These are phyloP conservation scores for Epicampocera succincta DNA, from an alignment of 2,888 invertebrate genomes.

Conservation along the genomic window DNA sequence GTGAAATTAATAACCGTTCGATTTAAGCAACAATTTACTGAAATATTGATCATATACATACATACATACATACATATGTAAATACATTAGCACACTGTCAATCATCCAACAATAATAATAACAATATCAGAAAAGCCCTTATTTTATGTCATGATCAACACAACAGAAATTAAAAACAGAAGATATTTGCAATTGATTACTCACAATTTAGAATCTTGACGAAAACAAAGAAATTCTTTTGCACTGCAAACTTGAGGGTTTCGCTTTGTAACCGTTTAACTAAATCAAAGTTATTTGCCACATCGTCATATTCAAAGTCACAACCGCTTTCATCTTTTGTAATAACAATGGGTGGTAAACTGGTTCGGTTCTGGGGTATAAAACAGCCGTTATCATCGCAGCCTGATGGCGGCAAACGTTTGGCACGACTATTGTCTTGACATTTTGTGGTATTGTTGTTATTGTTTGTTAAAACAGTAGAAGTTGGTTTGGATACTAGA, in stretches of 20 bases:
- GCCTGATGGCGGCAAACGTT: slow-evolving; percentile 75
- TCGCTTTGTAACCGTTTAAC: slow-evolving; percentile 84
- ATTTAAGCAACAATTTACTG: slow-evolving; percentile 90
- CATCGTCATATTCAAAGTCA: slow-evolving; percentile 78
- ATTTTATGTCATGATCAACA: too few relatives aligned
- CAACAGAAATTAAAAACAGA: too few relatives aligned
- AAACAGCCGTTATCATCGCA: slow-evolving; percentile 78
- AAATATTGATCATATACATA: too few relatives aligned
- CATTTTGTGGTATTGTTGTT: slow-evolving; percentile 62
- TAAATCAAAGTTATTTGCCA: slow-evolving; percentile 83
- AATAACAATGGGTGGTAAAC: slow-evolving; percentile 83
- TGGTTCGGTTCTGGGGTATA: slow-evolving; percentile 81
- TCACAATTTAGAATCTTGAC: slow-evolving; percentile 89
- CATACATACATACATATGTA: too few relatives aligned
- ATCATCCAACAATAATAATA: too few relatives aligned
- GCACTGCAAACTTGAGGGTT: slow-evolving; percentile 88
- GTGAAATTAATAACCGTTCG: slow-evolving; percentile 89
- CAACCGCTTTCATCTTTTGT: slow-evolving; percentile 74
- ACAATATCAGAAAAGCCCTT: too few relatives aligned
- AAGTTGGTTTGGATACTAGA: slow-evolving; percentile 44
- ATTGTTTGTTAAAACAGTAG: slow-evolving; percentile 57
- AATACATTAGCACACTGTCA: too few relatives aligned
- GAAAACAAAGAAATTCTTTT: slow-evolving; percentile 88
- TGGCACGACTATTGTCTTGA: slow-evolving; percentile 68
- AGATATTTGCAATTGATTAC: slow-evolving; percentile 77